Evolutionary conservation across 1,140 invertebrate species (phyloP).

Genomic region (Lycorma delicatula): DNA sequence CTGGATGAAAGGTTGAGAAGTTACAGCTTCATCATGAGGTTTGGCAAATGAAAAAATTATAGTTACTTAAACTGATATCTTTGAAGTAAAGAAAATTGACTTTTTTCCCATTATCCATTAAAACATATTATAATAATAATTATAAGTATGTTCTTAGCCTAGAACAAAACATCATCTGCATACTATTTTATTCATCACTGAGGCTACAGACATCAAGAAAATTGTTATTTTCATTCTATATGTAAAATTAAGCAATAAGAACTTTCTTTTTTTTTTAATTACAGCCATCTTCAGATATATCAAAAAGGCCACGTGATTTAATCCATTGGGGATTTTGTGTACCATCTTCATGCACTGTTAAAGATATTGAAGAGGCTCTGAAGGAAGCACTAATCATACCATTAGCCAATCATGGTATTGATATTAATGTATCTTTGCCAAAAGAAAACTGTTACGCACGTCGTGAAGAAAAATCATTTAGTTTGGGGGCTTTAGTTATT

Average conservation of each 20-base stretch:
- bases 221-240: neutral
- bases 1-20: too few species aligned
- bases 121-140: too few species aligned
- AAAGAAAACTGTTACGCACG: conserved; percentile 1
- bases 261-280: neutral
- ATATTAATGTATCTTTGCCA: conserved; percentile 9
- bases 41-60: too few species aligned
- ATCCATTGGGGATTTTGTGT: conserved; percentile 48
- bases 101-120: too few species aligned
- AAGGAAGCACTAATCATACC: neutral
- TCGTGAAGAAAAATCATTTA: conserved; percentile 1
- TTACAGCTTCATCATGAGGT: too few species aligned
- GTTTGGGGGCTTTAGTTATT: conserved; percentile 2
- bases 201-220: neutral
- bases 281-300: conserved; percentile 5
- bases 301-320: neutral
- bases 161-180: neutral
- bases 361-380: conserved; percentile 45
- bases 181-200: neutral
- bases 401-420: conserved; percentile 7
- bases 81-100: too few species aligned
- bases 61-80: too few species aligned
- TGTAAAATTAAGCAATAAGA: neutral
- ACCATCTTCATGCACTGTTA: conserved; percentile 43
- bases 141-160: neutral